Conservation (phyloP, 2,113 vertebrate species). For the Columbina picui region DNA sequence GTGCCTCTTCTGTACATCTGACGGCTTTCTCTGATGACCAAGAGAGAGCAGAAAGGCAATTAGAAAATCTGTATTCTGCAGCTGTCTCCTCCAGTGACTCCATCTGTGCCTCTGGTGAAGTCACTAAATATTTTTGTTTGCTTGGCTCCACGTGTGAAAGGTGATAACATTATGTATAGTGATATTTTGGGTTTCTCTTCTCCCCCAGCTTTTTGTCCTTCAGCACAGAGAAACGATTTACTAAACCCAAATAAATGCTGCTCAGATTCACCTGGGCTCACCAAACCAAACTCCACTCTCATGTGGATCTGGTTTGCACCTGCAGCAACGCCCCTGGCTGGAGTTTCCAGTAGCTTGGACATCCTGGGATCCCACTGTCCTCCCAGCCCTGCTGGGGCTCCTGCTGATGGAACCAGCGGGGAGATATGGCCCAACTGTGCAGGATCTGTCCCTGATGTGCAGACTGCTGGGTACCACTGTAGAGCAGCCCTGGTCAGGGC, state of each 20-base stretch:
- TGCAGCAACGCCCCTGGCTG: not conserved
- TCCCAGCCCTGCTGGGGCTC: not conserved
- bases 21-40: not conserved
- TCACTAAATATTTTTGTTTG: not conserved
- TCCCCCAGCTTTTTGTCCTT: not conserved
- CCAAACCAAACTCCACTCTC: too few relatives aligned
- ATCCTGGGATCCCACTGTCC: not conserved
- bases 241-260: not conserved
- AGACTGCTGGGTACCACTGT: fast-evolving
- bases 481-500: not conserved
- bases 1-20: not conserved
- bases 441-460: not conserved
- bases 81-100: not conserved
- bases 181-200: not conserved
- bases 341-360: not conserved
- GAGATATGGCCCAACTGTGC: not conserved
- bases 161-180: not conserved
- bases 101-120: not conserved
- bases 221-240: not conserved
- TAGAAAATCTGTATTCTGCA: not conserved
- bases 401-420: not conserved
- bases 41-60: not conserved
- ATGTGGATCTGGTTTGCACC: not conserved
- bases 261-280: not conserved
- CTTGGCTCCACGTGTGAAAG: not conserved